Base-by-base conservation (phyloP, 35 echinoderm and acorn worm genomes). In the Eucidaris tribuloides region DNA sequence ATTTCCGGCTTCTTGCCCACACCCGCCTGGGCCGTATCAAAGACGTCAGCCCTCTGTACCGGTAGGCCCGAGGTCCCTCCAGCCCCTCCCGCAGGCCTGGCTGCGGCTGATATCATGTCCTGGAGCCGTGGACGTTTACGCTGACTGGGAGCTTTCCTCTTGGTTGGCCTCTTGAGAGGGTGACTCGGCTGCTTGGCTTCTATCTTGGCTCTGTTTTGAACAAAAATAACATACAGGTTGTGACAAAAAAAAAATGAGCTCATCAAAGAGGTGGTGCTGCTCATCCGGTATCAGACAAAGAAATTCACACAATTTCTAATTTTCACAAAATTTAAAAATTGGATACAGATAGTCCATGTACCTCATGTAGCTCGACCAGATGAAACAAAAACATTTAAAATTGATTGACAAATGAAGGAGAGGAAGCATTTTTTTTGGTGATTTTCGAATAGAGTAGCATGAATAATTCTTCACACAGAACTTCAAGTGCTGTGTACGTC, bases 1-100 rank as follows among this genome's bases (percentile, higher is more conserved):
- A 96, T 87, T 43, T 96, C 93, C 24, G 85, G 79, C 77, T 80
- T 92, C 80, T 92, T 96, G 23, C 80, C 41, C 31, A 62, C 39
- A 24, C 64, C 52, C 33, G 66, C 35, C 63, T 83, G 79, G 56
- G 86, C 58, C 56, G 86, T 65, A 45, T 91, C 88, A 91, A 96
- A 92, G 13, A 96, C 85, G 30, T 92, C 71, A 28, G 59, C 79
- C 57, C 79, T 50, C n/a, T n/a, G n/a, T n/a, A n/a, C n/a, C n/a
- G n/a, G n/a, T n/a, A n/a, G n/a, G n/a, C n/a, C n/a, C n/a, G n/a
- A n/a, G 39, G 58, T 62, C 14, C 5, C 0, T 3, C 24, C 41
- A 0, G n/a, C 20, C 19, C 54, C 27, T 27, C 50, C 35, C n/a
- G n/a, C n/a, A n/a, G 59, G 50, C 36, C 42, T 81, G 45, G 85